These are phyloP conservation scores for Ctenosaura bakeri DNA, from an alignment of 2,797 vertebrate species.

Conservation along the genomic window DNA sequence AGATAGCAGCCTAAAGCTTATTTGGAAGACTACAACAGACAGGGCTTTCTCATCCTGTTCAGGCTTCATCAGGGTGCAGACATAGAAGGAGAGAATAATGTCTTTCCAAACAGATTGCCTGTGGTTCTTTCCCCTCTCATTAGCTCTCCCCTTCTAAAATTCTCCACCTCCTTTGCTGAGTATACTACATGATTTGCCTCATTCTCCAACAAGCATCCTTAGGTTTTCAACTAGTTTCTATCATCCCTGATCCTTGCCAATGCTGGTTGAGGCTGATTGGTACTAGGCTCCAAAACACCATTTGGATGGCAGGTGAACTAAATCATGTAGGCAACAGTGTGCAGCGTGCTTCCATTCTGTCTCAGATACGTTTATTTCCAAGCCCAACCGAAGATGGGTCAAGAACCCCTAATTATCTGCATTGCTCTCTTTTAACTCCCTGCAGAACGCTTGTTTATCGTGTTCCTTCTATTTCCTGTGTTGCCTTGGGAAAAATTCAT, in stretches of 20 bases:
- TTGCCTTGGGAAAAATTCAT: conserved; percentile 63
- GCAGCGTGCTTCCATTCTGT: not conserved
- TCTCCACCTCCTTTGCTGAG: too few relatives aligned
- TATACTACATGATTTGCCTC: not conserved
- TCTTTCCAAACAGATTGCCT: not conserved
- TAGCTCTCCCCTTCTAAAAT: not conserved
- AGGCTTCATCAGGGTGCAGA: not conserved
- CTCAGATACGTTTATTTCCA: too few relatives aligned
- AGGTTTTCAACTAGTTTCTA: not conserved
- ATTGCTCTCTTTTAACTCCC: not conserved
- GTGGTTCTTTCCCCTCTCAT: not conserved
- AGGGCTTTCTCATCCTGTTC: too few relatives aligned
- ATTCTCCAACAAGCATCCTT: not conserved
- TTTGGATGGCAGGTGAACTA: not conserved
- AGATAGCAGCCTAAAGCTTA: not conserved
- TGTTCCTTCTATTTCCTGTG: conserved; percentile 24
- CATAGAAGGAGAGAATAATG: not conserved
- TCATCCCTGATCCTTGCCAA: not conserved
- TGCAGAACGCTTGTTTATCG: not conserved
- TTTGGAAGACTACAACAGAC: not conserved
- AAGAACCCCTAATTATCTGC: not conserved
- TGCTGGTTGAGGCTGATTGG: not conserved
- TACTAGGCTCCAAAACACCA: too few relatives aligned
- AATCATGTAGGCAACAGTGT: not conserved
- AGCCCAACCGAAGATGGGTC: not conserved